Base-by-base conservation (phyloP, 2,113 vertebrate species). In the Coreoperca whiteheadi region DNA sequence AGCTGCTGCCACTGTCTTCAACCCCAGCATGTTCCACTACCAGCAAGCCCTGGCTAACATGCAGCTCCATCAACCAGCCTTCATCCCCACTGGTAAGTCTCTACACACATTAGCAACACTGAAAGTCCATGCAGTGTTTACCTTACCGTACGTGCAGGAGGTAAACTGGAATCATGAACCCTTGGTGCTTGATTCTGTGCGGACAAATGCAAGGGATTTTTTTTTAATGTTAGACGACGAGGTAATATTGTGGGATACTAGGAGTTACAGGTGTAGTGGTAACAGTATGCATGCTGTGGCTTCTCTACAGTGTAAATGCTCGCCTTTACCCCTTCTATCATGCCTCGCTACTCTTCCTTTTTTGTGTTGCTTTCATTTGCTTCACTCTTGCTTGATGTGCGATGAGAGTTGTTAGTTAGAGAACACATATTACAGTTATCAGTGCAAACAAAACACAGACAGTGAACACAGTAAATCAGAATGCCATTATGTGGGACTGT, bases 1-100 rank as follows among this genome's bases (percentile, higher is more conserved):
- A 91, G 96, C 96, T 91, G 95, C 97, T 63, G 95, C 92, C 57
- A 28, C 96, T 43, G 82, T 99, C 93, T 99, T 98, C 93, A 99
- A 96, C 95, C 97, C 97, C 92, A 96, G 92, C 95, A 95, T 98
- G 97, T 98, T 97, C 94, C 97, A 99, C 95, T 99, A 99, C 96
- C 98, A 99, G 94, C 98, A 98, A 95, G 96, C 98, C 92, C 95
- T 99, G 94, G 96, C 98, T 88, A 99, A 97, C 96, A 96, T 99
- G 96, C 98, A 98, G 92, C 95, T 99, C 87, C 98, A 97, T 50
- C 98, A 98, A 93, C 96, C 96, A 71, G 85, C 98, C 54, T 99
- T 97, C 89, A 96, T 99, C 93, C 97, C 97, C 43, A 95, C 97
- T 93, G 97, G 98, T 99, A 95, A 97, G 98, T 78, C 59, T 64